Percentiles rank a stretch among this genome's conserved stretches.
phyloP scores from a whole-genome alignment of 1,140 invertebrate genomes.

The Orius insidiosus region DNA sequence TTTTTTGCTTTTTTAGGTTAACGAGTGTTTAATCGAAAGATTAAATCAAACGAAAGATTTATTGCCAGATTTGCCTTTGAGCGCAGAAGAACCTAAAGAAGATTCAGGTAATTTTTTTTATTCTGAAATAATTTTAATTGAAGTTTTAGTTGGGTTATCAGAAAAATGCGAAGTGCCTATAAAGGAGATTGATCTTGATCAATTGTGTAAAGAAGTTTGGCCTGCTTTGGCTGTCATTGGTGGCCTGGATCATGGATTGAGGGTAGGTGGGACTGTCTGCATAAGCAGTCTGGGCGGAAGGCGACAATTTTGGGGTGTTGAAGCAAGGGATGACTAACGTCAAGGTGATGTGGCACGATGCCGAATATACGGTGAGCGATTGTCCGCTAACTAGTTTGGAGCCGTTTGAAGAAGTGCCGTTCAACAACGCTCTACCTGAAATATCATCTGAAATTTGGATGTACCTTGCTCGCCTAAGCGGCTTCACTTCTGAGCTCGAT shows the following conservation, averaged over 20 bases:
- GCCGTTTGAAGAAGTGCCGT: slow-evolving; percentile 26
- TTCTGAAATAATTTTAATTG: slow-evolving; percentile 3
- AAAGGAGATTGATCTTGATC: slow-evolving; percentile 23
- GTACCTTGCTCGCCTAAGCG: slow-evolving; percentile 29
- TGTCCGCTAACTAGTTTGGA: slow-evolving; percentile 27
- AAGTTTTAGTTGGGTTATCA: not conserved
- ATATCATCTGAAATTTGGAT: slow-evolving; percentile 29
- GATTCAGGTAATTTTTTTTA: slow-evolving; percentile 2
- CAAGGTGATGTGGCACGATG: slow-evolving; percentile 46
- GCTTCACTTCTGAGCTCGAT: slow-evolving; percentile 27
- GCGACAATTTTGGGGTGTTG: slow-evolving; percentile 37
- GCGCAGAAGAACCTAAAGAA: not conserved
- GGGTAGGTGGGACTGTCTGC: slow-evolving; percentile 42
- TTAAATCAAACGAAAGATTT: slow-evolving; percentile 30
- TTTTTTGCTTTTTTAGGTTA: slow-evolving; percentile 27
- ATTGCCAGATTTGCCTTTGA: slow-evolving; percentile 21
- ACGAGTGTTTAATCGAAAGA: slow-evolving; percentile 30
- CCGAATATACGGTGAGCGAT: slow-evolving; percentile 29
- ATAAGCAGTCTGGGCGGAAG: slow-evolving; percentile 32
- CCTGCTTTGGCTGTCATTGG: slow-evolving; percentile 42
- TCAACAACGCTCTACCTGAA: slow-evolving; percentile 28
- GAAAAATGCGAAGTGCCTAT: slow-evolving; percentile 3
- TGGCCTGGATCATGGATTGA: slow-evolving; percentile 41
- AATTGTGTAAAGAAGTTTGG: slow-evolving; percentile 35
- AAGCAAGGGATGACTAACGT: slow-evolving; percentile 36